Percentiles rank a stretch among this genome's conserved stretches.
Conservation (phyloP, 2,113 vertebrate species). For the Cyanocitta stelleri region DNA sequence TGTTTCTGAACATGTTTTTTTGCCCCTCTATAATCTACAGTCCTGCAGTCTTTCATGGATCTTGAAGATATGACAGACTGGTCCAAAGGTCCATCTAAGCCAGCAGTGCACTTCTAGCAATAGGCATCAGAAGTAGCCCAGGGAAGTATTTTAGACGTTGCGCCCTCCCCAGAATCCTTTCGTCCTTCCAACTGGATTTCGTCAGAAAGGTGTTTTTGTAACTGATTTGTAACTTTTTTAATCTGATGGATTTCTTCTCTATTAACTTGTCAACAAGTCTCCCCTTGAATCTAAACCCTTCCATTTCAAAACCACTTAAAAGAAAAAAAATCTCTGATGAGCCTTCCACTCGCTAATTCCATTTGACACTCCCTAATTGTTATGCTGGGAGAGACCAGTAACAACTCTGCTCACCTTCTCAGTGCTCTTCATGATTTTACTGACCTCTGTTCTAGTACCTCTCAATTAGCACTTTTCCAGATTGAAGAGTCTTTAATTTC, state of each 20-base stretch:
- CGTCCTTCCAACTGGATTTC: neutral
- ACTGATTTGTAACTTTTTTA: no score
- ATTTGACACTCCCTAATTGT: neutral
- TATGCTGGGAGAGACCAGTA: neutral
- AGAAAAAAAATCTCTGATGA: neutral
- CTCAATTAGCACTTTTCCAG: neutral
- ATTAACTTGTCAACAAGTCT: neutral
- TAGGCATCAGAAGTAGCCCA: neutral
- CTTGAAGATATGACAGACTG: neutral
- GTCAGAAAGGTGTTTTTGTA: neutral
- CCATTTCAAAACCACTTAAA: neutral
- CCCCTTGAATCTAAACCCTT: neutral
- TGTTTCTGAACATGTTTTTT: neutral
- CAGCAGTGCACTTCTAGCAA: neutral
- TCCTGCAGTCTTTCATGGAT: neutral
- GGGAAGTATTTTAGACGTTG: neutral
- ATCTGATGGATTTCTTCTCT: neutral
- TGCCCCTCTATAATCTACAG: neutral
- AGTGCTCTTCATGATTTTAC: neutral
- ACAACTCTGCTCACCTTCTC: neutral
- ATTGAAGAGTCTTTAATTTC: neutral
- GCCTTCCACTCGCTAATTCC: neutral
- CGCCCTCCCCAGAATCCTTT: neutral
- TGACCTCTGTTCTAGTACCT: neutral
- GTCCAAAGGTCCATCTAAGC: neutral